Evolutionary conservation across 2,797 vertebrate genomes (phyloP).

Genomic region (Melopsittacus undulatus): DNA sequence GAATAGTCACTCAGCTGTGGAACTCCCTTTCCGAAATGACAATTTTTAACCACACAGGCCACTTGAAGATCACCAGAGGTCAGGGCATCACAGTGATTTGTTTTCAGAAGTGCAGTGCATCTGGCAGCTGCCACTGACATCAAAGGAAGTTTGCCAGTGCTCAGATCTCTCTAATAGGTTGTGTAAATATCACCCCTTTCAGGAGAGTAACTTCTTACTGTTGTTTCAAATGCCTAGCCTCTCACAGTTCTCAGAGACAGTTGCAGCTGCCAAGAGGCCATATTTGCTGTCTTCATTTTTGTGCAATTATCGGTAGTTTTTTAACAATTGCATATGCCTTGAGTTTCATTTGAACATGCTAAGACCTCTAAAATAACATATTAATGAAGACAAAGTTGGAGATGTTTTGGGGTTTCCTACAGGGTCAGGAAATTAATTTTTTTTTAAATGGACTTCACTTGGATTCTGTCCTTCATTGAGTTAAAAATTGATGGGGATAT

Average conservation of each 20-base stretch:
- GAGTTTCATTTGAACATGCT: not conserved
- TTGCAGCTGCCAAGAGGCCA: not conserved
- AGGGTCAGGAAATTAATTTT: not conserved
- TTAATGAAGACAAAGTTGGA: not conserved
- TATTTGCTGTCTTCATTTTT: conserved; percentile 16
- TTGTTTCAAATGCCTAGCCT: not conserved
- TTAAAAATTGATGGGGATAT: not conserved
- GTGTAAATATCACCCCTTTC: not conserved
- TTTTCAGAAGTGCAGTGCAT: not conserved
- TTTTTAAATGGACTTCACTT: not conserved
- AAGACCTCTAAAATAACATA: not conserved
- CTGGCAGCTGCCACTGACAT: not conserved
- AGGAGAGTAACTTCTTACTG: not conserved
- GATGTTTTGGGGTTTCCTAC: not conserved
- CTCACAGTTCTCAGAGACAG: not conserved
- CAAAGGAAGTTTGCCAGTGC: conserved; percentile 3
- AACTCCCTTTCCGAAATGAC: not conserved
- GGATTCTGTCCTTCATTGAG: not conserved
- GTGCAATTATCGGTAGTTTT: not conserved
- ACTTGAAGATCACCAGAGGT: not conserved
- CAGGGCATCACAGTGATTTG: not conserved
- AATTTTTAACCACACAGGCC: not conserved
- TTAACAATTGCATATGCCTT: not conserved
- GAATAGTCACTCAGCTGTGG: not conserved
- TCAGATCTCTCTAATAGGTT: not conserved